Base-by-base conservation (phyloP, 2,797 vertebrate genomes). In the Mastacembelus armatus region DNA sequence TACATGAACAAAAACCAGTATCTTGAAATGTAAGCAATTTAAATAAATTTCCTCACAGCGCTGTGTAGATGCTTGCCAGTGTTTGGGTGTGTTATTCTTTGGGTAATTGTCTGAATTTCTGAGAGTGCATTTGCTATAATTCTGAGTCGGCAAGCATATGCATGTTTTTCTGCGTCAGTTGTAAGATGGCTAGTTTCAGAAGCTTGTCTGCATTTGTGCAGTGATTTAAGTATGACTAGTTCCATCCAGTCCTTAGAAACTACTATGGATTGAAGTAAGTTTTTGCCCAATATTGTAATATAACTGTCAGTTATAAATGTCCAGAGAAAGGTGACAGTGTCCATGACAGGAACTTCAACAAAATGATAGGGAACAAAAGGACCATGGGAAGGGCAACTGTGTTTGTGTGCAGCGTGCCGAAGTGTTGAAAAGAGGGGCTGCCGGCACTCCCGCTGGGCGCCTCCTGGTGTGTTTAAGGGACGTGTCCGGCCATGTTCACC, bases 401-500 rank as follows among this genome's bases (percentile, higher is more conserved):
- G 86, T 93, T 87, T 92, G 88, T 91, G 90, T 85, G 87, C 87
- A 81, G 78, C 81, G 57, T 89, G 89, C 77, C 24, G 78, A 86
- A 92, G 85, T 92, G 92, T 92, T 92, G 89, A 93, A 92, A 93
- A 93, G 90, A 92, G 92, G 91, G 91, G 90, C 92, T 92, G 89
- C 88, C 77, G 86, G 89, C 91, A 89, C 90, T 93, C 90, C 91
- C 58, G 86, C 85, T 88, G 87, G 85, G 88, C 82, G 87, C 89
- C 91, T 93, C 88, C 86, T 74, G 85, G 85, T 93, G 89, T 89
- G 87, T 91, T 93, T 86, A 89, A 89, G 83, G 81, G 88, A 95
- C 93, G 86, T 95, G 94, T 94, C 92, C 90, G 81, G 93, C 93
- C 94, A 94, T 90, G 94, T 94, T 94, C 84, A 66, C 83, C 78